Evolutionary conservation across 2,888 invertebrate genomes (phyloP).

Genomic region (Oscheius sp.): DNA sequence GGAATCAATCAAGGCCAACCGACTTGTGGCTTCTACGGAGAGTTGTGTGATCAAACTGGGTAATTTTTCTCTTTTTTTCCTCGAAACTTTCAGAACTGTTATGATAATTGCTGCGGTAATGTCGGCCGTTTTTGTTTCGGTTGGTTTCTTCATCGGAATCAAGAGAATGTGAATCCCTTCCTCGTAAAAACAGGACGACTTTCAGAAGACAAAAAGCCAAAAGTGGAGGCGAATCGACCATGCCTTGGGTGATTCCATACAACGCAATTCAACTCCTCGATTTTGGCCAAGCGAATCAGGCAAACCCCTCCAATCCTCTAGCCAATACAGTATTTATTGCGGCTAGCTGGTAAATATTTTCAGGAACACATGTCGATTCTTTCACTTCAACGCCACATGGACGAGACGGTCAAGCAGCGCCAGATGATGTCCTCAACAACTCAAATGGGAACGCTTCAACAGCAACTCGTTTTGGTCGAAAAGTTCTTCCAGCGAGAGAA

Average conservation of each 20-base stretch:
- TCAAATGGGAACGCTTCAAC: constrained; percentile 59
- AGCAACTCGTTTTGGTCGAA: constrained; percentile 55
- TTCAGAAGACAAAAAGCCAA: constrained; percentile 36
- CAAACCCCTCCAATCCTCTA: not conserved
- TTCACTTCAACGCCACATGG: constrained; percentile 49
- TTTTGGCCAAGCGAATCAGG: constrained; percentile 37
- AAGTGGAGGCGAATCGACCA: constrained; percentile 53
- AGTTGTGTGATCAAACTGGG: constrained; percentile 63
- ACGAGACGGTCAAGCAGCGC: constrained; percentile 32
- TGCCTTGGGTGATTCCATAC: constrained; percentile 62
- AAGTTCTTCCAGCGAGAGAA: constrained; percentile 56
- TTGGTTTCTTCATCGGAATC: constrained; percentile 47
- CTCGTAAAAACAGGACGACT: not conserved
- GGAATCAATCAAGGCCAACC: constrained; percentile 57
- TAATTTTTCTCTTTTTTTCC: constrained; percentile 3
- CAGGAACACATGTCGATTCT: constrained; percentile 61
- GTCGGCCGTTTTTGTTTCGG: constrained; percentile 46
- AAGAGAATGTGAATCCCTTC: constrained; percentile 47
- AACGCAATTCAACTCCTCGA: constrained; percentile 51
- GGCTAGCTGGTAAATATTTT: not conserved
- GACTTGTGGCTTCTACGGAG: constrained; percentile 61
- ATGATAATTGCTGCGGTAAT: constrained; percentile 48
- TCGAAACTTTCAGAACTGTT: constrained; percentile 41
- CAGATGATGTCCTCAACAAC: constrained; percentile 13
- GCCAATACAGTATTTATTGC: constrained; percentile 14